These are phyloP conservation scores for Pyrrhia umbra DNA, from an alignment of 2,888 invertebrate genomes.

Conservation along the genomic window DNA sequence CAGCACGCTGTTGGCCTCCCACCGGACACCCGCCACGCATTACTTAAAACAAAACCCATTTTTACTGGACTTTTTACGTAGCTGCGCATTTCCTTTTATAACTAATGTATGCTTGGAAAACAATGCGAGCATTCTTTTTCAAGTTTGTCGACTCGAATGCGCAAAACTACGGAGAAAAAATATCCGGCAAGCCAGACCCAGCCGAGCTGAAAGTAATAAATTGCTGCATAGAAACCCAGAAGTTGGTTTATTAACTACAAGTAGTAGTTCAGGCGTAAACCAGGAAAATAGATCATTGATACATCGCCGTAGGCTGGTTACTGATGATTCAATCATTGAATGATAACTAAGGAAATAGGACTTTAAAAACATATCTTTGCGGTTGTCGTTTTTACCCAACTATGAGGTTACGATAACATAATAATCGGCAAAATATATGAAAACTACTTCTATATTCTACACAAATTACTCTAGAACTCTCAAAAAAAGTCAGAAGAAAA, in stretches of 20 bases:
- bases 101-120: conserved; percentile 31
- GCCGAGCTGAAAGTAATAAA: conserved; percentile 43
- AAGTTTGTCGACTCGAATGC: conserved; percentile 12
- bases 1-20: conserved; percentile 36
- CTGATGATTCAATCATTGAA: conserved; percentile 3
- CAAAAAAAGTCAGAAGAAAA: conserved; percentile 25
- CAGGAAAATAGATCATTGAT: conserved; percentile 25
- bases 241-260: conserved; percentile 26
- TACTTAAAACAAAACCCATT: conserved; percentile 50
- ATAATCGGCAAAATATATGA: background rate
- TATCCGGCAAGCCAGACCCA: conserved; percentile 9
- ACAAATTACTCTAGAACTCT: conserved; percentile 16
- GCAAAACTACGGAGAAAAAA: conserved; percentile 35
- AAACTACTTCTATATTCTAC: conserved; percentile 13
- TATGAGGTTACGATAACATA: background rate
- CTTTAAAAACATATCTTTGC: background rate
- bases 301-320: background rate
- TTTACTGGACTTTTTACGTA: conserved; percentile 49
- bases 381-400: too few species aligned
- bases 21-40: conserved; percentile 37
- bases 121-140: conserved; percentile 32
- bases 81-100: conserved; percentile 39
- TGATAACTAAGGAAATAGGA: background rate
- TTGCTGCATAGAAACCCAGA: conserved; percentile 34
- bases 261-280: conserved; percentile 31